Evolutionary conservation across 2,797 vertebrate species (phyloP).

Genomic region (Pseudochaenichthys georgianus): DNA sequence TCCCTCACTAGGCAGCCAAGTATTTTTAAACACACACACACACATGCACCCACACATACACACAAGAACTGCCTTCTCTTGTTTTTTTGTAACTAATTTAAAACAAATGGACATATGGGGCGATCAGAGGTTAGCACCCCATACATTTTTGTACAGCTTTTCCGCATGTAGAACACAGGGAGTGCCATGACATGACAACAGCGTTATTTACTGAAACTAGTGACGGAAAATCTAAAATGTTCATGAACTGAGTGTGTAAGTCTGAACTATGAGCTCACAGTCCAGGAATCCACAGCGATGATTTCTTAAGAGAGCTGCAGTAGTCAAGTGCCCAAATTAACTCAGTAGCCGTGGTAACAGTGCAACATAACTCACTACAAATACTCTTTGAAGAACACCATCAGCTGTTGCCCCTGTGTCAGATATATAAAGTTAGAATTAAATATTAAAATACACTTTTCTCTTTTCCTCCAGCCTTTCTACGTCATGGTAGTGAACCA

Average conservation of each 20-base stretch:
- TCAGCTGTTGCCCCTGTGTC: conserved; percentile 21
- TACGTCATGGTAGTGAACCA: conserved; percentile 30
- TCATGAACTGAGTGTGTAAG: conserved; percentile 51
- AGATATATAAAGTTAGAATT: conserved; percentile 2
- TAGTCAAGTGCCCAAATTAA: conserved; percentile 74
- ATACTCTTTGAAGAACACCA: conserved; percentile 22
- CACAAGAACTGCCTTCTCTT: neutral
- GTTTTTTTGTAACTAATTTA: conserved; percentile 7
- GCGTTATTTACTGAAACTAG: conserved; percentile 44
- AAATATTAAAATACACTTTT: conserved; percentile 22
- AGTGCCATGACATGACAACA: conserved; percentile 27
- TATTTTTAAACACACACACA: conserved; percentile 70
- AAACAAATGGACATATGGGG: conserved; percentile 1
- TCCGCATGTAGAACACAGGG: conserved; percentile 2
- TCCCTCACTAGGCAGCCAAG: conserved; percentile 66
- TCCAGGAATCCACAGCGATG: conserved; percentile 73
- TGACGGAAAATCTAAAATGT: conserved; percentile 55
- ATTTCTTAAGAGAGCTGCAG: conserved; percentile 72
- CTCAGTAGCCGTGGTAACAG: conserved; percentile 74
- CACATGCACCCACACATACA: conserved; percentile 21
- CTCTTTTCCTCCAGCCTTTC: conserved; percentile 33
- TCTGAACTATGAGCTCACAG: conserved; percentile 81
- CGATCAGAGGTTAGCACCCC: neutral
- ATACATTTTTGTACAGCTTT: neutral
- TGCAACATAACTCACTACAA: conserved; percentile 45